Base-by-base conservation (phyloP, 2,113 vertebrate genomes). In the Albula goreensis region DNA sequence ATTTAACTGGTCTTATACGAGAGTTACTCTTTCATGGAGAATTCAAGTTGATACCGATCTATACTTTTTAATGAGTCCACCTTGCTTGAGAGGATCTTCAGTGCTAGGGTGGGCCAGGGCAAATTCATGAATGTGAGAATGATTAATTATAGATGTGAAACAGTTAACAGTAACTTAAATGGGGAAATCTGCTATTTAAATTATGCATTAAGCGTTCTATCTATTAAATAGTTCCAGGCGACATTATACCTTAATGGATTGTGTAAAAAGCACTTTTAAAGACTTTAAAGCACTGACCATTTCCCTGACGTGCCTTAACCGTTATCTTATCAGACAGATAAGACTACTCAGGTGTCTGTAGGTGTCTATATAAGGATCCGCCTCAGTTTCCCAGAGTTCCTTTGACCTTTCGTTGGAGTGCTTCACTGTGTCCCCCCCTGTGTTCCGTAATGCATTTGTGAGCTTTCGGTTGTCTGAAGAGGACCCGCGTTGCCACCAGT, bases 291-390 rank as follows among this genome's bases (percentile, higher is more conserved):
- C 60, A 22, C 12, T 79, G 50, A 85, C 41, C 50, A 57, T 60
- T 85, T 80, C 52, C 77, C 77, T 50, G 84, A 80, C 84, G 25
- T 79, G 83, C 78, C 74, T 22, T 13, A 78, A 56, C 78, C 53
- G 51, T 4, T 85, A 85, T 85, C 84, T 85, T 60, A 85, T 85
- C 77, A n/a, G 77, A 50, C 19, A 53, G 84, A 85, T 85, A 85
- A 85, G 25, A 22, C 25, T 15, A 19, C 53, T 31, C 49, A 79
- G 56, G 41, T 79, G 48, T 53, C 15, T 31, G 31, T 80, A 41
- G 31, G 31, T 41, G 31, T 41, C 31, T 41, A 50, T 31, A 80
- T 50, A 57, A 56, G 50, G 51, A 10, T 17, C 53, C 15, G 52
- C 22, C 53, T 48, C 41, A 80, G 52, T 50, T 41, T 80, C 6